Base-by-base conservation (phyloP, 2,797 vertebrate species). In the Sebastes elongatus region DNA sequence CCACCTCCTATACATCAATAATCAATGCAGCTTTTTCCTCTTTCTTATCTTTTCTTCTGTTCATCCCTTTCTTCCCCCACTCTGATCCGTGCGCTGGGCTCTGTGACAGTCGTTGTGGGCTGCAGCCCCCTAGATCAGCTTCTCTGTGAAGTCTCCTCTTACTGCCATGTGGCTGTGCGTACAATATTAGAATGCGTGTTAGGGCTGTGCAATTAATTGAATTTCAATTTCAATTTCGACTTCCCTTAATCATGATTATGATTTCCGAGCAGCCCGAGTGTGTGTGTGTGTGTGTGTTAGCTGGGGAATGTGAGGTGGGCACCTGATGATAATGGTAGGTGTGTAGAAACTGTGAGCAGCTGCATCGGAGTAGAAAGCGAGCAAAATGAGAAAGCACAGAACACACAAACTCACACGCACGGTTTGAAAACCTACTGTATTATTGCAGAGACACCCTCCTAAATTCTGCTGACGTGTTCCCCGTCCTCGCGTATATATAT, bases 141-240 rank as follows among this genome's bases (percentile, higher is more conserved):
- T 65, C 75, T 80, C 80, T 88, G 82, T 89, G 80, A 85, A 85
- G 74, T 71, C 68, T 60, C 66, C 63, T 67, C 73, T 62, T 70
- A 25, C 30, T 25, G 73, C 66, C 78, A 7, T 62, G 64, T 38
- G 18, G 33, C 14, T 57, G 52, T 64, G 46, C 49, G 64, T 49
- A 49, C 46, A 49, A 49, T 38, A 2, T 28, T 4, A n/a, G 16
- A 13, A 25, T 55, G 27, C 32, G n/a, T 18, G 38, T 46, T 18
- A 46, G 42, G 42, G 1, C 42, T 46, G 42, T 46, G 42, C 42
- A 46, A 46, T 3, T 46, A 49, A 49, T 20, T 49, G 46, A 49
- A 49, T 49, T 49, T 49, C 46, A 49, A 49, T 46, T 46, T 18
- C 6, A 46, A 49, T 49, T 49, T 49, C 0, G 46, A 49, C 46